A percentile compares a stretch with the other conserved stretches of the same genome.
These are phyloP conservation scores for Suillia variegata DNA, from an alignment of 2,888 invertebrate genomes.

Conservation along the genomic window DNA sequence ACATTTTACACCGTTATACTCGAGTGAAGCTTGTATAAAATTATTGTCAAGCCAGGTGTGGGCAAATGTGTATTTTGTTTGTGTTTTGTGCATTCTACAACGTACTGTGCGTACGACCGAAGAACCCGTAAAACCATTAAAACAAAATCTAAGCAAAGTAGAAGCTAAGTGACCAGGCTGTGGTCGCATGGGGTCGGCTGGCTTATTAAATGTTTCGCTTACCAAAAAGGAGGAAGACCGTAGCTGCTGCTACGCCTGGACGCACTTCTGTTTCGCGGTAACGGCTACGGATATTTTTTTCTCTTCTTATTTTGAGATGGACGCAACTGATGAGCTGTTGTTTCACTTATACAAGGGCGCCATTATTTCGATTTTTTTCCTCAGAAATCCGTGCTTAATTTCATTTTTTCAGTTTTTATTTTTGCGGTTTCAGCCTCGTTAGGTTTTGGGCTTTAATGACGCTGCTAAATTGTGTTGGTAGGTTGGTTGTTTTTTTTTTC, in stretches of 20 bases:
- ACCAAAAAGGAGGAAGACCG: neutral
- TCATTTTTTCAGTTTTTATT: constrained; percentile 1
- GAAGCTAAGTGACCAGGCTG: neutral
- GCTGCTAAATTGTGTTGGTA: constrained; percentile 12
- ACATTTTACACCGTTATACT: no score
- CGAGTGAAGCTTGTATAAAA: no score
- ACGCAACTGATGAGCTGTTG: neutral
- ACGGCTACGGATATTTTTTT: neutral
- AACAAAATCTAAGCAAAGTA: no score
- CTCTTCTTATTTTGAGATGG: neutral
- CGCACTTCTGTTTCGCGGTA: neutral
- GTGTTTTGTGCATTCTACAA: no score
- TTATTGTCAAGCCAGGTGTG: no score
- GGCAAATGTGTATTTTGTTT: no score
- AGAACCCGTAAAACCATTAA: no score
- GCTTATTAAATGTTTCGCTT: neutral
- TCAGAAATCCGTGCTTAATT: constrained; percentile 13
- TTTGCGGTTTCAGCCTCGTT: constrained; percentile 15
- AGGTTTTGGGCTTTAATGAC: constrained; percentile 18
- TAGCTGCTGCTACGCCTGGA: neutral
- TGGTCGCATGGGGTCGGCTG: neutral
- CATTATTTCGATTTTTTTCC: neutral
- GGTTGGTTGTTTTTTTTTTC: constrained; percentile 7
- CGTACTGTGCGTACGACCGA: no score
- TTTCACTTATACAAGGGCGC: no score